Conservation (phyloP, 2,113 vertebrate species). For the Odocoileus virginianus region DNA sequence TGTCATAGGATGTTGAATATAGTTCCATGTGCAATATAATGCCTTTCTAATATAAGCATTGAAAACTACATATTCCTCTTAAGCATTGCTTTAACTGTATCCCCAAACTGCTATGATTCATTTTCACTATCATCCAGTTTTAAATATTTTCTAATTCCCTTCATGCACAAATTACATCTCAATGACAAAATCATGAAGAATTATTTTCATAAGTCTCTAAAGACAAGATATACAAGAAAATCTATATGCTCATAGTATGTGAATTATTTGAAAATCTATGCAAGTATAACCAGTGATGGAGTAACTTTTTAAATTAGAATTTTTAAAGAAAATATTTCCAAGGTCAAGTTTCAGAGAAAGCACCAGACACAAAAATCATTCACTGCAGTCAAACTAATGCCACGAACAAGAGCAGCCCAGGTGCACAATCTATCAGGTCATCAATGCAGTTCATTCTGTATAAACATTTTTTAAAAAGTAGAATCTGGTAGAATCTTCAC, state of each 20-base stretch:
- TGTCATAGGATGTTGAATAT: not conserved
- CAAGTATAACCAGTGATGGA: not conserved
- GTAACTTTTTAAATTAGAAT: not conserved
- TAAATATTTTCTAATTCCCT: not conserved
- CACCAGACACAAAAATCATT: not conserved
- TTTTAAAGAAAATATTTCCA: not conserved
- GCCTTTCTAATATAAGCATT: not conserved
- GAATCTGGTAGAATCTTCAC: not conserved
- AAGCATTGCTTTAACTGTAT: not conserved
- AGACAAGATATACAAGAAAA: not conserved
- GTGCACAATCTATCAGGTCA: not conserved
- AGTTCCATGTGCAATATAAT: not conserved
- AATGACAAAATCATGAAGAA: not conserved
- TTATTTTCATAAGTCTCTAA: not conserved
- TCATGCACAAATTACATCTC: not conserved
- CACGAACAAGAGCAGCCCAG: not conserved
- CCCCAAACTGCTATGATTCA: not conserved
- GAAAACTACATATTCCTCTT: not conserved
- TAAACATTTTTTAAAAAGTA: not conserved
- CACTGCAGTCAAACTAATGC: not conserved
- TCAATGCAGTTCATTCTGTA: not conserved
- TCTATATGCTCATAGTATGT: not conserved
- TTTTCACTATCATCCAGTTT: constrained; percentile 5
- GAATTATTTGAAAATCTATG: not conserved
- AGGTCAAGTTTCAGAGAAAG: not conserved